Evolutionary conservation across 2,797 vertebrate genomes (phyloP).

Genomic region (Gallinago solitaria): DNA sequence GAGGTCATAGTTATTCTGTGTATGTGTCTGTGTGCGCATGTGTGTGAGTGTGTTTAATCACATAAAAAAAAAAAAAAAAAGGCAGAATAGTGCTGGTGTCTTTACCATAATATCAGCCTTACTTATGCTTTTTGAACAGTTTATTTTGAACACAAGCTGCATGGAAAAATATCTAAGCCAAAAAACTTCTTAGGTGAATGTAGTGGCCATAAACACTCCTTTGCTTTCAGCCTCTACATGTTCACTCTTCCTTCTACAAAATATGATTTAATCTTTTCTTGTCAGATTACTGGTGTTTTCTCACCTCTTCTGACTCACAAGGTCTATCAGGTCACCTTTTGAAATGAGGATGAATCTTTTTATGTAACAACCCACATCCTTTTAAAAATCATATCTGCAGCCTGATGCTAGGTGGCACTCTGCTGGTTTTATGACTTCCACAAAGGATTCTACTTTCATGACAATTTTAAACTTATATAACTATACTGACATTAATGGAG

Average conservation of each 20-base stretch:
- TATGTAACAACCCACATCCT: background rate
- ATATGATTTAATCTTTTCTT: background rate
- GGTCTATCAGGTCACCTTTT: background rate
- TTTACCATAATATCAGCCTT: background rate
- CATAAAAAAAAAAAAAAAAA: background rate
- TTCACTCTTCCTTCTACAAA: background rate
- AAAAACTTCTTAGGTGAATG: background rate
- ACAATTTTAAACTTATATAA: background rate
- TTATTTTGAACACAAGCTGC: background rate
- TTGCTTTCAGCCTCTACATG: background rate
- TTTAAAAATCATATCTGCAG: background rate
- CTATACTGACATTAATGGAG: background rate
- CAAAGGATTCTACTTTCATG: background rate
- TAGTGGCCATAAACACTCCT: background rate
- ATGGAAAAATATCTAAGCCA: background rate
- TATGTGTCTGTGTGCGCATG: rapidly evolving
- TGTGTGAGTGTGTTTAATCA: background rate
- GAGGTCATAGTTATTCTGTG: background rate
- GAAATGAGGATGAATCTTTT: background rate
- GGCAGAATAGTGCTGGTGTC: background rate
- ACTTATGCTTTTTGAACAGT: background rate
- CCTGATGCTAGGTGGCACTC: background rate
- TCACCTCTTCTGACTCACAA: background rate
- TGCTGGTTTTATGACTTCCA: background rate
- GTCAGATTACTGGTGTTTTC: background rate